Conservation (phyloP, 2,888 invertebrate species). For the Cryptocephalus moraei region DNA sequence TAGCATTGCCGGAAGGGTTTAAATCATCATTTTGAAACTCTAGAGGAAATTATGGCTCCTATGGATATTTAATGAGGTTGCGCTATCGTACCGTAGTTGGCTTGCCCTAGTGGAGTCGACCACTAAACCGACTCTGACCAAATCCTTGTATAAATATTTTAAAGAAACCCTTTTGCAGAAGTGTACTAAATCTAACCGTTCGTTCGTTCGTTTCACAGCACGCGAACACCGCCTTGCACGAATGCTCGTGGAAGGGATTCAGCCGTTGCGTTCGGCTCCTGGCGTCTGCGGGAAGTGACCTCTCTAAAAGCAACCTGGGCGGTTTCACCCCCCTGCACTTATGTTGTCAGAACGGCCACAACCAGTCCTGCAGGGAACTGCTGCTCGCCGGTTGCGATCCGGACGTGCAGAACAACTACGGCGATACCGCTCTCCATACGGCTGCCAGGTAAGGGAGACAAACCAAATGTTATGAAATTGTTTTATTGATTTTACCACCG, state of each 20-base stretch:
- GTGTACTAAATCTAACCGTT: too few relatives aligned
- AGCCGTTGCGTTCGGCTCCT: slow-evolving; percentile 72
- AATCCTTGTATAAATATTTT: too few relatives aligned
- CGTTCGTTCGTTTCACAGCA: slow-evolving; percentile 50
- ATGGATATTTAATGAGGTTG: too few relatives aligned
- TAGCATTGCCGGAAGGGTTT: too few relatives aligned
- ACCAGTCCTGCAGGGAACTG: slow-evolving; percentile 84
- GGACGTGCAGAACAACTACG: slow-evolving; percentile 88
- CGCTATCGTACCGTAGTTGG: too few relatives aligned
- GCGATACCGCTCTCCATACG: slow-evolving; percentile 90
- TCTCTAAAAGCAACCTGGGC: slow-evolving; percentile 64
- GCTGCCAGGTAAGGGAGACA: slow-evolving; percentile 63
- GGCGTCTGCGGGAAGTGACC: slow-evolving; percentile 53
- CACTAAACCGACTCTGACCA: too few relatives aligned
- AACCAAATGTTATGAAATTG: not conserved
- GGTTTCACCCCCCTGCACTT: slow-evolving; percentile 92
- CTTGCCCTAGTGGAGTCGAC: too few relatives aligned
- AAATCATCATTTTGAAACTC: too few relatives aligned
- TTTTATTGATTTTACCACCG: too few relatives aligned
- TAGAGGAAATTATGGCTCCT: too few relatives aligned
- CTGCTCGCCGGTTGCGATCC: slow-evolving; percentile 80
- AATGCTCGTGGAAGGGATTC: slow-evolving; percentile 91
- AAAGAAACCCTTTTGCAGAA: too few relatives aligned
- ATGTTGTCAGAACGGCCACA: slow-evolving; percentile 93
- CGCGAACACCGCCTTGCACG: slow-evolving; percentile 89